Percentiles rank a stretch among this genome's conserved stretches.
Evolutionary conservation across 1,140 invertebrate species (phyloP).

Genomic region (Araneus ventricosus): DNA sequence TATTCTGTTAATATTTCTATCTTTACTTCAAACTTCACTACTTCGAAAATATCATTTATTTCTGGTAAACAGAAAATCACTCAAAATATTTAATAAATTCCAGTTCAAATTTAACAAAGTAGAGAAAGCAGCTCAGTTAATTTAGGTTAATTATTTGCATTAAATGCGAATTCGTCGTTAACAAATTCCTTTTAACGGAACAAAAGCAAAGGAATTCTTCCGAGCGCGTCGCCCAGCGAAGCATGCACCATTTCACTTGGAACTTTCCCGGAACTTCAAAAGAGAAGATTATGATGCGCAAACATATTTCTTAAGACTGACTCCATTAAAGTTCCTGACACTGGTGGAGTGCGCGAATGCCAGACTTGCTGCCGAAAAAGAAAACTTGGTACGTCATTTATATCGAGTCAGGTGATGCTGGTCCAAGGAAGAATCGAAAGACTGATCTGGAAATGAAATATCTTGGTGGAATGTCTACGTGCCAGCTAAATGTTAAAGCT

Average conservation of each 20-base stretch:
- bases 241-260: constrained; percentile 54
- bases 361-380: neutral
- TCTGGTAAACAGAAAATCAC: no score
- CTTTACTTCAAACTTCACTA: no score
- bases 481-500: no score
- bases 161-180: neutral
- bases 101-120: no score
- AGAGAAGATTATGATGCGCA: constrained; percentile 18
- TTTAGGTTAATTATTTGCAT: constrained; percentile 38
- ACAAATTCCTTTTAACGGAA: constrained; percentile 21
- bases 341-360: neutral
- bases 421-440: no score
- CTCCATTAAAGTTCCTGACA: constrained; percentile 18
- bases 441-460: no score
- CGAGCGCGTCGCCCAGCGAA: neutral
- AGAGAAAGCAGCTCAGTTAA: neutral
- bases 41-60: no score
- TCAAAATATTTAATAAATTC: no score
- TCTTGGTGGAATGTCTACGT: no score
- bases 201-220: neutral
- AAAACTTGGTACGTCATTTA: no score
- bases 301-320: constrained; percentile 43
- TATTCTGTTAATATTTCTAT: no score
- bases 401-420: no score
- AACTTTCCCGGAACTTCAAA: constrained; percentile 37